Percentiles rank a stretch among this genome's conserved stretches.
phyloP scores from a whole-genome alignment of 2,113 vertebrate species.

The Pogona vitticeps region DNA sequence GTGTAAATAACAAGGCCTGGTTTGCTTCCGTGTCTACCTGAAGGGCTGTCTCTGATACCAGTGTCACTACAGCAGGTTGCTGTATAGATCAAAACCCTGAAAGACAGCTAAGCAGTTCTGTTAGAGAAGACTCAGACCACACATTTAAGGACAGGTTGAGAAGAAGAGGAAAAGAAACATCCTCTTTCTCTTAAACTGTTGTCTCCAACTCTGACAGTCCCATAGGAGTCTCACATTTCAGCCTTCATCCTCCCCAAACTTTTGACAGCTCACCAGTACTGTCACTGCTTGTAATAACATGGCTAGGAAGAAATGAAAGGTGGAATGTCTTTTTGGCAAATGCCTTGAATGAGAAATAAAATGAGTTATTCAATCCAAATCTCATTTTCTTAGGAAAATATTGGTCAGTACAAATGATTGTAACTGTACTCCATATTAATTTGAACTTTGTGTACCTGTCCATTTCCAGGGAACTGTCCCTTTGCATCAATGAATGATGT shows the following conservation, averaged over 20 bases:
- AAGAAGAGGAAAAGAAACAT: background rate
- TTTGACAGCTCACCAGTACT: background rate
- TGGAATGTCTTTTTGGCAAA: slow-evolving; percentile 3
- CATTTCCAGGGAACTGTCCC: too few relatives aligned
- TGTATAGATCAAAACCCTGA: background rate
- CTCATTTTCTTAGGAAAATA: background rate
- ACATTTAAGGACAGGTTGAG: slow-evolving; percentile 17
- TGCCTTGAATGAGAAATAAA: background rate
- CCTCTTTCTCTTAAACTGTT: background rate
- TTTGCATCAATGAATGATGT: background rate
- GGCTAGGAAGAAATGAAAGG: background rate
- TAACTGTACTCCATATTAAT: background rate
- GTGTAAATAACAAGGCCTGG: background rate
- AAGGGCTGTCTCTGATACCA: background rate
- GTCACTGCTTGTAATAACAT: background rate
- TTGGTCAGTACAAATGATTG: background rate
- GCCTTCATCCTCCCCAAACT: slow-evolving; percentile 13
- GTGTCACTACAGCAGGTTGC: background rate
- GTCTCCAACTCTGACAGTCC: slow-evolving; percentile 21
- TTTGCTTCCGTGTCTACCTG: background rate
- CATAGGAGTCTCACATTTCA: fast-evolving
- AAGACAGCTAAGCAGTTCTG: background rate
- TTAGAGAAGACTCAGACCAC: background rate
- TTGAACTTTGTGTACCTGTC: background rate
- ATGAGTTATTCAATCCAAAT: background rate